Conservation (phyloP, 2,113 vertebrate species). For the Mustela nigripes region DNA sequence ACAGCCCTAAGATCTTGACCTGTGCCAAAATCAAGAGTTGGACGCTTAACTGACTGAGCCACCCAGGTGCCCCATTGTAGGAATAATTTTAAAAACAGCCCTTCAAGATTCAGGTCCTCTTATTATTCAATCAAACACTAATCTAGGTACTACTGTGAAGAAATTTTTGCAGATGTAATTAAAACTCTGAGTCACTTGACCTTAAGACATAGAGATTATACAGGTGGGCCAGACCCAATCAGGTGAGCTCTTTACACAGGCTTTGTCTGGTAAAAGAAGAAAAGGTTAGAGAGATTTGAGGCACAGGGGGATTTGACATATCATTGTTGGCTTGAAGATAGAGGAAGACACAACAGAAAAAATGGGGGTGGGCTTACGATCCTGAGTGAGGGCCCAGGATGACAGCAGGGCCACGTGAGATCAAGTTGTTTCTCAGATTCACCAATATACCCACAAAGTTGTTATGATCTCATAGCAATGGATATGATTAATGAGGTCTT, state of each 20-base stretch:
- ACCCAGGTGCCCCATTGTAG: neutral
- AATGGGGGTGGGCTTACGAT: neutral
- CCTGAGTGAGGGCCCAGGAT: neutral
- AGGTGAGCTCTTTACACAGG: neutral
- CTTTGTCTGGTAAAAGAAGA: neutral
- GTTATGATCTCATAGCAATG: neutral
- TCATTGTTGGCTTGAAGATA: neutral
- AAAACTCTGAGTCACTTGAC: neutral
- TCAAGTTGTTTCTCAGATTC: neutral
- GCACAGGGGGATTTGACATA: neutral
- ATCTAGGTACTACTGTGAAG: neutral
- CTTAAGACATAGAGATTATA: neutral
- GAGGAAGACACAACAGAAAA: neutral
- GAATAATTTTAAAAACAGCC: neutral
- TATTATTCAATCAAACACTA: neutral
- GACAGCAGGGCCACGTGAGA: neutral
- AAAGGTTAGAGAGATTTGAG: neutral
- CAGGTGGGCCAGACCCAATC: neutral
- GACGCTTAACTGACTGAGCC: neutral
- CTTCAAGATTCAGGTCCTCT: neutral
- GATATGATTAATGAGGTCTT: neutral
- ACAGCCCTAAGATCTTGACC: neutral
- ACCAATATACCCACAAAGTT: neutral
- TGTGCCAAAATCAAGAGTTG: neutral
- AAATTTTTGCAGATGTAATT: neutral